phyloP scores from a whole-genome alignment of 2,888 invertebrate genomes.

The Diachrysia chrysitis region DNA sequence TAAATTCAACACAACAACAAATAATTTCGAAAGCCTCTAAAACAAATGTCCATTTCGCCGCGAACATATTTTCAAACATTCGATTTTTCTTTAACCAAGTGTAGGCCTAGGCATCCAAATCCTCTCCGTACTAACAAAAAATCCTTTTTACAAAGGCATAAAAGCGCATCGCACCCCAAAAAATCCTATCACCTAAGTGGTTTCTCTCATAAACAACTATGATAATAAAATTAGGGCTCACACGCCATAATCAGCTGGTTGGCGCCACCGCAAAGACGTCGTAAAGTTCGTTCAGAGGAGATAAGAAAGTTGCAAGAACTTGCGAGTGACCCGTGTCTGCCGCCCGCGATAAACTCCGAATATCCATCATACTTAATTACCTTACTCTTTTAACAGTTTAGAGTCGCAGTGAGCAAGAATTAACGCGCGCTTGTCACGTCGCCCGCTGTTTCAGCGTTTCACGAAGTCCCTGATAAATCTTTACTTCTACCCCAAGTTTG shows the following conservation, averaged over 20 bases:
- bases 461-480: conserved; percentile 67
- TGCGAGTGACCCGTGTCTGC: conserved; percentile 75
- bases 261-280: conserved; percentile 69
- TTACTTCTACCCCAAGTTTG: conserved; percentile 61
- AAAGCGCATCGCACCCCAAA: conserved; percentile 17
- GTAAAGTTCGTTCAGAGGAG: conserved; percentile 74
- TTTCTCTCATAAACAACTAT: conserved; percentile 33
- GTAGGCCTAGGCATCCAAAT: background rate
- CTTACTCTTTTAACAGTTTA: conserved; percentile 84
- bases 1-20: background rate
- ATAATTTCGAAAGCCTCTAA: background rate
- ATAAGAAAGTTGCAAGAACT: conserved; percentile 79
- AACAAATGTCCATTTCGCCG: background rate
- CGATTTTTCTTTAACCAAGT: background rate
- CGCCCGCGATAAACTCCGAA: conserved; percentile 83
- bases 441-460: conserved; percentile 73
- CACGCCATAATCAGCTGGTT: conserved; percentile 68
- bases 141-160: background rate
- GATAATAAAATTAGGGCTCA: conserved; percentile 52
- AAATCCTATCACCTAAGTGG: conserved; percentile 24
- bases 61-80: background rate
- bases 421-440: conserved; percentile 78
- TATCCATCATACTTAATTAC: conserved; percentile 87
- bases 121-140: background rate
- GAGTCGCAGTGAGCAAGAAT: conserved; percentile 74